Conservation (phyloP, 2,888 invertebrate species). For the Augochlorella aurata region DNA sequence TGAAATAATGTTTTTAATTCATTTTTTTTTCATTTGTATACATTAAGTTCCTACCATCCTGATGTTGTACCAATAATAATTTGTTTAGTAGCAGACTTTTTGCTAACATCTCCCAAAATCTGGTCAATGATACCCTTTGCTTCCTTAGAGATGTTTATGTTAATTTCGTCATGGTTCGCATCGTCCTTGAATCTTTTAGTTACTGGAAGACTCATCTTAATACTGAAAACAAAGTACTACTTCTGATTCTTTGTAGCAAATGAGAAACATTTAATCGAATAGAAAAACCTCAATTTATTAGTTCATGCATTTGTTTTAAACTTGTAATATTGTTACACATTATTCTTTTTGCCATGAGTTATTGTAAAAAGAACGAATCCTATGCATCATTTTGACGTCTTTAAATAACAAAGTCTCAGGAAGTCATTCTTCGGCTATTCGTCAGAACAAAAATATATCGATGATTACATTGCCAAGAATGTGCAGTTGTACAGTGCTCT, state of each 20-base stretch:
- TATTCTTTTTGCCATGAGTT: background rate
- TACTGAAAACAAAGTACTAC: conserved; percentile 50
- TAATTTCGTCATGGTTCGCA: conserved; percentile 81
- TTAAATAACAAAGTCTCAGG: conserved; percentile 39
- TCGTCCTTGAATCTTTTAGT: conserved; percentile 76
- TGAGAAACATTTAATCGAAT: background rate
- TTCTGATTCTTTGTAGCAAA: background rate
- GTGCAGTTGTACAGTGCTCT: conserved; percentile 1
- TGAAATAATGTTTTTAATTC: background rate
- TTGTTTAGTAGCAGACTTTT: conserved; percentile 93
- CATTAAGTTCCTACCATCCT: conserved; percentile 88
- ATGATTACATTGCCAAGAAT: conserved; percentile 53
- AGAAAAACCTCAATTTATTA: background rate
- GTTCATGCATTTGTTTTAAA: background rate
- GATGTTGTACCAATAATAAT: conserved; percentile 92
- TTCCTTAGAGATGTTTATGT: conserved; percentile 83
- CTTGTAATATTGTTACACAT: background rate
- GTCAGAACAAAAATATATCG: conserved; percentile 61
- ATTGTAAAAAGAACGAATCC: background rate
- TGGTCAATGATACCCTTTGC: conserved; percentile 89
- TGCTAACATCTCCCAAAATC: conserved; percentile 91
- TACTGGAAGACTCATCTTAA: conserved; percentile 75
- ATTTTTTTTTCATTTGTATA: background rate
- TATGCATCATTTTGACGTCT: conserved; percentile 36
- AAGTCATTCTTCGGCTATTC: conserved; percentile 38